A percentile compares a stretch with the other conserved stretches of the same genome.
These are phyloP conservation scores for Drepana falcataria DNA, from an alignment of 2,888 invertebrate genomes.

Conservation along the genomic window DNA sequence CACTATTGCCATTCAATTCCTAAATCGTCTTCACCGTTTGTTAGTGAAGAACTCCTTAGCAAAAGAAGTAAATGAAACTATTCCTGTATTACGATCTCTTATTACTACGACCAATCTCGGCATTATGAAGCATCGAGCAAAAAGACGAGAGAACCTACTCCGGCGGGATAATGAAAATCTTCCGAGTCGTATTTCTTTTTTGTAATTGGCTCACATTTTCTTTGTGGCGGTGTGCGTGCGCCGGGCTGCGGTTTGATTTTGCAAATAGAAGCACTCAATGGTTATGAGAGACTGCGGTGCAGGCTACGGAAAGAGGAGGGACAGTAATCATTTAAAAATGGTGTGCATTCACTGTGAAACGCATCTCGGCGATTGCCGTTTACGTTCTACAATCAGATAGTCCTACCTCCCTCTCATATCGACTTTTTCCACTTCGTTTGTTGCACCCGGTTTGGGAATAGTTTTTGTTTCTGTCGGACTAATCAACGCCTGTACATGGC, in stretches of 20 bases:
- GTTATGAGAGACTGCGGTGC: conserved; percentile 41
- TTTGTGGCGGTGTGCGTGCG: conserved; percentile 58
- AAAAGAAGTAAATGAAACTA: not conserved
- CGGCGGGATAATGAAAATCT: conserved; percentile 56
- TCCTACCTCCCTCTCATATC: conserved; percentile 55
- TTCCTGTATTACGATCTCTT: conserved; percentile 18
- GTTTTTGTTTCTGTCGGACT: conserved; percentile 71
- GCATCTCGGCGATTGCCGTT: conserved; percentile 68
- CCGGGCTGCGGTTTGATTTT: conserved; percentile 50
- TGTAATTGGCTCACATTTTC: conserved; percentile 63
- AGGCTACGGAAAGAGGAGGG: conserved; percentile 15
- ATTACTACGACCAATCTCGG: conserved; percentile 26
- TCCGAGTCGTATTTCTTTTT: conserved; percentile 57
- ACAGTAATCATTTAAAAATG: conserved; percentile 65
- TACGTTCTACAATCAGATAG: conserved; percentile 68
- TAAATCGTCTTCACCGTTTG: not conserved
- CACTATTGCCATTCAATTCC: not conserved
- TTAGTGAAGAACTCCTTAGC: not conserved
- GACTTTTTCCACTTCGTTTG: conserved; percentile 75
- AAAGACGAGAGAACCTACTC: conserved; percentile 30
- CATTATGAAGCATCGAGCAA: conserved; percentile 35
- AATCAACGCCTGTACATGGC: conserved; percentile 69
- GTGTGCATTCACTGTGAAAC: conserved; percentile 63
- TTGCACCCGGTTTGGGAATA: conserved; percentile 67
- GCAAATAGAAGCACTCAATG: conserved; percentile 59